Evolutionary conservation across 2,797 vertebrate species (phyloP).

Genomic region (Nannoperca obscura): DNA sequence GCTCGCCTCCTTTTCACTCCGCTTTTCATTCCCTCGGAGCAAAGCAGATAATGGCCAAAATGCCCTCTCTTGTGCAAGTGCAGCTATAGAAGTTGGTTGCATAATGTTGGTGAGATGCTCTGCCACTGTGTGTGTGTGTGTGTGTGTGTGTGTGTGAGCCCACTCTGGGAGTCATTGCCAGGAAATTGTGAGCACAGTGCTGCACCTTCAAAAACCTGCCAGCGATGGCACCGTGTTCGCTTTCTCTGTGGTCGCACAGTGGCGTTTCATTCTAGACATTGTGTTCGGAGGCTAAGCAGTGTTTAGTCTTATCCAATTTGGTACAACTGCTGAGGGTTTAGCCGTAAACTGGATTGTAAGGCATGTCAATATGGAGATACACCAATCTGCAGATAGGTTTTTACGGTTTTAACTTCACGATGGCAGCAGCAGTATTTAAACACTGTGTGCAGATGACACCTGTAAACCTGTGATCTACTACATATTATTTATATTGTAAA

Average conservation of each 20-base stretch:
- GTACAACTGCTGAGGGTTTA: conserved; percentile 35
- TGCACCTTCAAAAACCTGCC: conserved; percentile 75
- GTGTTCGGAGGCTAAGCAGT: conserved; percentile 34
- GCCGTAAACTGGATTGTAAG: conserved; percentile 15
- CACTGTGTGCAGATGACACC: neutral
- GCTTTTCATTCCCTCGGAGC: conserved; percentile 55
- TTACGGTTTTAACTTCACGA: neutral
- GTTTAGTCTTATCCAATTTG: conserved; percentile 50
- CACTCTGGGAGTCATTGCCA: conserved; percentile 76
- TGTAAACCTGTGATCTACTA: neutral
- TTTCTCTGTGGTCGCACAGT: conserved; percentile 51
- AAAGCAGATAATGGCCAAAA: conserved; percentile 69
- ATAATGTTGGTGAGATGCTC: conserved; percentile 79
- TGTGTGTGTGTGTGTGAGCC: conserved; percentile 40
- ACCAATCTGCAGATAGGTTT: neutral
- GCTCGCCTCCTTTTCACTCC: conserved; percentile 43
- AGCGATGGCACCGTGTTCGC: conserved; percentile 59
- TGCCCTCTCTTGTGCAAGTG: conserved; percentile 67
- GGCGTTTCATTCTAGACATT: conserved; percentile 48
- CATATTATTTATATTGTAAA: neutral
- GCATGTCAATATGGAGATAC: conserved; percentile 9
- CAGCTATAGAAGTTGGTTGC: conserved; percentile 77
- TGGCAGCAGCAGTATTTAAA: neutral
- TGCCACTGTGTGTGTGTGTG: conserved; percentile 41
- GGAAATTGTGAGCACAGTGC: conserved; percentile 76